These are phyloP conservation scores for Petrocephalus schoutedeni DNA, from an alignment of 2,797 vertebrate genomes.

Conservation along the genomic window DNA sequence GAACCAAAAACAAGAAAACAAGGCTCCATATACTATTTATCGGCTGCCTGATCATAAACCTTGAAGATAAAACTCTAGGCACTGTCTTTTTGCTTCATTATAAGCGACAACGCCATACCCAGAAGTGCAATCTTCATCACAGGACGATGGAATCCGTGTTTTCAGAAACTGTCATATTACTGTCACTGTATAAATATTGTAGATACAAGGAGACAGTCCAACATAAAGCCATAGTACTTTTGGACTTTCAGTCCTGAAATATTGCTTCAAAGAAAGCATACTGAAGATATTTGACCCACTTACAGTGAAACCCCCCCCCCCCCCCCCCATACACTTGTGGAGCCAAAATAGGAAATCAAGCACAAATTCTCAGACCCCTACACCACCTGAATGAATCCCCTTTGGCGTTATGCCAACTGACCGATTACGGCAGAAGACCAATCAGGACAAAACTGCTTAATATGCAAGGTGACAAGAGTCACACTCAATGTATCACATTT, in stretches of 20 bases:
- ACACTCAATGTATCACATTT: not conserved
- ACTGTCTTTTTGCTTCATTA: not conserved
- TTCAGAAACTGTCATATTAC: not conserved
- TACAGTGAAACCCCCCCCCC: conserved; percentile 2
- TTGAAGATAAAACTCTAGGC: not conserved
- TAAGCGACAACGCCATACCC: not conserved
- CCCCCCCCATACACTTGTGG: not conserved
- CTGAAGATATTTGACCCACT: conserved; percentile 22
- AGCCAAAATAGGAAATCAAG: conserved; percentile 28
- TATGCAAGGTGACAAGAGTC: not conserved
- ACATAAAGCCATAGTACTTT: not conserved
- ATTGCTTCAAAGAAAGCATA: not conserved
- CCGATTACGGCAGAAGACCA: not conserved
- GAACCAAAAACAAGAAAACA: not conserved
- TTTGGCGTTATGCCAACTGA: not conserved
- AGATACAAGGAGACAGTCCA: not conserved
- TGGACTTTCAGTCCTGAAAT: not conserved
- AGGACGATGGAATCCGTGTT: not conserved
- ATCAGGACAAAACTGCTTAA: not conserved
- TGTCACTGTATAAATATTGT: not conserved
- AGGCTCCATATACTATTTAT: no score
- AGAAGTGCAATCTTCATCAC: no score
- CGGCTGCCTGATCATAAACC: not conserved
- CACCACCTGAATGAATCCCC: not conserved
- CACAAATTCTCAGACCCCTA: not conserved